Conservation (phyloP, 2,888 invertebrate genomes). For the Drosophila paucipuncta region DNA sequence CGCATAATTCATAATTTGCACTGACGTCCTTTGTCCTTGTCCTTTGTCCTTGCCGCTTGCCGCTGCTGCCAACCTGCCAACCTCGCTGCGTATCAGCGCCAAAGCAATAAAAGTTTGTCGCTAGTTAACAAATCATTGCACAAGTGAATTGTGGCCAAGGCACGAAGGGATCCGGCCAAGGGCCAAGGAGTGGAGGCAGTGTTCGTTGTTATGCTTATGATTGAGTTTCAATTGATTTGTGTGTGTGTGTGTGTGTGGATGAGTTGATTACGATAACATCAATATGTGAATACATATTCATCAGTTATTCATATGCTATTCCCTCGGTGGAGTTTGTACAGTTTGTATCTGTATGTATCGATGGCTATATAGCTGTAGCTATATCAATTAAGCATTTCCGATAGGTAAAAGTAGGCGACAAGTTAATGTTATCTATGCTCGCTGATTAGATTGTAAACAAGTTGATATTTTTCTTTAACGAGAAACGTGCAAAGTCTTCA, state of each 20-base stretch:
- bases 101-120: conserved; percentile 74
- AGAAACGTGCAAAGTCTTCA: conserved; percentile 37
- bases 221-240: conserved; percentile 50
- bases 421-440: not conserved
- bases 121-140: conserved; percentile 76
- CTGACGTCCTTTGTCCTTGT: conserved; percentile 18
- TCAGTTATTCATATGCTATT: conserved; percentile 23
- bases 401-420: not conserved
- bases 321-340: not conserved
- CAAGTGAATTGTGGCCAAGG: conserved; percentile 35
- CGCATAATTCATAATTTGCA: conserved; percentile 75
- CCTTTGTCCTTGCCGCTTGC: not conserved
- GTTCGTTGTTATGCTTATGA: conserved; percentile 4
- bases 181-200: not conserved
- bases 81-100: conserved; percentile 37
- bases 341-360: not conserved
- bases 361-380: not conserved
- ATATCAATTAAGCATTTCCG: not conserved
- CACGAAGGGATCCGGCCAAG: not conserved
- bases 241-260: conserved; percentile 24
- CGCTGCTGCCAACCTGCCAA: not conserved
- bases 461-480: not conserved
- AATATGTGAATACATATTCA: conserved; percentile 12
- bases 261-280: conserved; percentile 23
- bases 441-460: not conserved